Evolutionary conservation across 2,113 vertebrate species (phyloP), one percentile per base, ranked within the genome.

Genomic region (Phainopepla nitens): DNA sequence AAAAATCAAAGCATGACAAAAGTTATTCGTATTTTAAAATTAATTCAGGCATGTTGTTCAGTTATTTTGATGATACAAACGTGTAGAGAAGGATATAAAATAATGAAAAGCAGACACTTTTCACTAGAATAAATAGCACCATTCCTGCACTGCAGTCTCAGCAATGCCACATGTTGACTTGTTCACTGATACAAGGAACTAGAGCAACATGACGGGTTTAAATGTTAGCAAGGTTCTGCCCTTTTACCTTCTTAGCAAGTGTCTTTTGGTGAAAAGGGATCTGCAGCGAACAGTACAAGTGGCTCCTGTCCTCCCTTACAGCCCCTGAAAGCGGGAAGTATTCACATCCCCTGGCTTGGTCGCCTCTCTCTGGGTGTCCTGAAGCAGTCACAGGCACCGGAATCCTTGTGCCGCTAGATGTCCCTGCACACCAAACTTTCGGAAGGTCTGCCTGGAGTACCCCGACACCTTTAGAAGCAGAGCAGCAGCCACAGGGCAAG

Each of bases 341-440:
- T 36, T 90, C 21, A 11, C n/a, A 29, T 10, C 4, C 18, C 13
- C 89, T n/a, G 11, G 15, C 58, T n/a, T 10, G 8, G 4, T 33
- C 7, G 14, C 4, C 5, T 11, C 33, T 58, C 18, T 39, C 13
- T 2, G 20, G 60, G 17, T 44, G 41, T 79, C 41, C 70, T 28
- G 76, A 72, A 62, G 24, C 24, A 61, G 21, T 31, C 56, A 1
- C 11, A 4, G 65, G 18, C 28, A 0, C 9, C 29, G 35, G 44
- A 51, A 62, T 17, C 28, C 25, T 22, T 36, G 0, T 4, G 54
- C 94, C 98, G 68, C 97, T 94, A 98, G 98, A 96, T 97, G 98
- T 90, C 97, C 42, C 92, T 93, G 61, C 47, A 70, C 15, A 91
- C 97, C 97, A 93, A 85, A 42, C 2, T 87, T 93, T 97, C 36